Evolutionary conservation across 2,797 vertebrate genomes (phyloP), one percentile per base, ranked within the genome.

Genomic region (Parauchenoglanis punctatus): DNA sequence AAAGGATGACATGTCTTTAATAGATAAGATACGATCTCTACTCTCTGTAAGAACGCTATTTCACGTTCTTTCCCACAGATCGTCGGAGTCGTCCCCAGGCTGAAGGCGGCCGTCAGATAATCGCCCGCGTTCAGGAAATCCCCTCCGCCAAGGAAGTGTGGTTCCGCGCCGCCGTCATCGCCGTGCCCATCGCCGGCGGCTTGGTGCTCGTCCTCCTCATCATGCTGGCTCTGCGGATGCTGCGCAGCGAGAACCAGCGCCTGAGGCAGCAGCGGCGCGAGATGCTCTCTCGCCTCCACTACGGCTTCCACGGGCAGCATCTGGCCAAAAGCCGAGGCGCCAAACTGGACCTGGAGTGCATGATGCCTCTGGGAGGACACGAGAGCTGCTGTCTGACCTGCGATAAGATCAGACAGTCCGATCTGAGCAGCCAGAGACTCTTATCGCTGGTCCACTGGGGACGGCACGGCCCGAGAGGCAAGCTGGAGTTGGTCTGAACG

Each of bases 341-440:
- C 84, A 99, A 99, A 90, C 89, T 99, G 90, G 98, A 99, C 96
- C 95, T 99, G 94, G 98, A 99, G 93, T 98, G 97, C 95, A 98
- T 99, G 98, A 97, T 99, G 91, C 98, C 98, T 0, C 97, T 98
- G 81, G 97, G 97, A 4, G 98, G 97, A 80, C 98, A 99, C 0
- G 98, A 99, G 94, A 99, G 98, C 96, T 99, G 97, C 94, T 99
- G 98, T 63, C 95, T 99, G 94, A 97, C 97, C 90, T 99, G 98
- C 56, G 98, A 99, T 89, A 99, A 98, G 93, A 96, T 98, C 97
- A 94, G 97, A 89, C 98, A 99, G 93, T 95, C 97, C 0, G 97
- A 99, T 90, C 94, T 96, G 84, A 94, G 95, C 93, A 96, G 96
- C 0, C 97, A 98, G 88, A 98, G 96, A 94, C 95, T 99, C 91